Evolutionary conservation across 1,140 invertebrate genomes (phyloP).

Genomic region (Drosophila neocordata): DNA sequence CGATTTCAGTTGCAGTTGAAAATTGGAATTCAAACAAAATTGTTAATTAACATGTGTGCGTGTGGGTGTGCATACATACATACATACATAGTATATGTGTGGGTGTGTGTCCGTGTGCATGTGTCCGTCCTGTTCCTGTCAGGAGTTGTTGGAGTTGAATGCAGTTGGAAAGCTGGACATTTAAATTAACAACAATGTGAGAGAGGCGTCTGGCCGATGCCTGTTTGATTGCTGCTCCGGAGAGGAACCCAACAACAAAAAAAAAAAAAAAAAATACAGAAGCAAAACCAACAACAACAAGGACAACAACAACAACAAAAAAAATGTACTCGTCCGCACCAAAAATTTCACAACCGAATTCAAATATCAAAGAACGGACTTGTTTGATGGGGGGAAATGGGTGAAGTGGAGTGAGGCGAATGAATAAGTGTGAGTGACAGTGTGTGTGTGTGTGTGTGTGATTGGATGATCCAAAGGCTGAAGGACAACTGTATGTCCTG

Average conservation of each 20-base stretch:
- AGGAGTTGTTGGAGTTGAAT: conserved; percentile 15
- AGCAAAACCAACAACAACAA: no score
- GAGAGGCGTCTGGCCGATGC: conserved; percentile 14
- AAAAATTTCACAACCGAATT: conserved; percentile 24
- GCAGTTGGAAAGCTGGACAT: conserved; percentile 38
- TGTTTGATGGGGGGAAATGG: not conserved
- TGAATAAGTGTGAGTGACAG: not conserved
- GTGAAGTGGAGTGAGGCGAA: not conserved
- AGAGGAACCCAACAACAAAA: not conserved
- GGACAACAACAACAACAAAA: conserved; percentile 16
- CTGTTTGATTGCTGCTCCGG: conserved; percentile 30
- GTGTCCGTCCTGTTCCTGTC: conserved; percentile 7
- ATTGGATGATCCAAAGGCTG: not conserved
- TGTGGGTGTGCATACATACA: not conserved
- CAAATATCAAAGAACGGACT: conserved; percentile 47
- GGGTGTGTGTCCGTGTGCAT: not conserved
- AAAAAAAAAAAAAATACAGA: conserved; percentile 15
- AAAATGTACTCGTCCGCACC: conserved; percentile 10
- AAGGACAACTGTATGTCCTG: not conserved
- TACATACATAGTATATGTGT: not conserved
- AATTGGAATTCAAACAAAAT: conserved; percentile 68
- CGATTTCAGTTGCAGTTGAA: conserved; percentile 40
- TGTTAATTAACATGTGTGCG: conserved; percentile 65
- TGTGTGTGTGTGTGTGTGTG: not conserved
- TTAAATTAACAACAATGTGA: conserved; percentile 51